Evolutionary conservation across 2,113 vertebrate species (phyloP), one percentile per base, ranked within the genome.

Genomic region (Calonectris borealis): DNA sequence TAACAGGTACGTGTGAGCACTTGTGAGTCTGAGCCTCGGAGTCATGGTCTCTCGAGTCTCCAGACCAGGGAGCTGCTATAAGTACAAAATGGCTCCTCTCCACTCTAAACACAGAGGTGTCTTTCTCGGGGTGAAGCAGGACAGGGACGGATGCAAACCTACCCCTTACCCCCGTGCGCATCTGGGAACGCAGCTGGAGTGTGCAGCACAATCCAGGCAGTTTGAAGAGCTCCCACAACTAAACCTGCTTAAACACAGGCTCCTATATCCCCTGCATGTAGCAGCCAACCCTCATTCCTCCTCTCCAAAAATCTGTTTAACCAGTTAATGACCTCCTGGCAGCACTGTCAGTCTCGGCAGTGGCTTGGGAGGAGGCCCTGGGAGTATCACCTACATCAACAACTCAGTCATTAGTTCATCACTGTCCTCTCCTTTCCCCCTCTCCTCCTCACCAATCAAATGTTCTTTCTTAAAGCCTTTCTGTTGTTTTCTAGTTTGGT

Each of bases 1-100:
- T 71, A 81, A 19, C 16, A 76, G 77, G 6, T 20, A 51, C 0
- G 0, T 13, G 31, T 57, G 21, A 71, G 34, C 1, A 1, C n/a
- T 51, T n/a, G 15, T 26, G 5, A 73, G 8, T 40, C 46, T 6
- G 16, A 36, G 14, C 40, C 72, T 78, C 3, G 1, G n/a, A 84
- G 21, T 62, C 18, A 1, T 3, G 49, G 21, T 52, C 34, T 71
- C 29, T 71, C 10, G 3, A 38, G 18, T 8, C 34, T 83, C 42
- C 48, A 81, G 16, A 82, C 11, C 36, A 69, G 19, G 16, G 7
- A 66, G 26, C 24, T 76, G 11, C 15, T 57, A 16, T 29, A 38
- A 54, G 8, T 29, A 29, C 31, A 57, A 73, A 65, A 69, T 17
- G 0, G 13, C 27, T 82, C 16, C 11, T 85, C 38, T 54, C 24